Percentiles rank a stretch among this genome's conserved stretches.
phyloP scores from a whole-genome alignment of 2,888 invertebrate species.

The Philonicus albiceps region DNA sequence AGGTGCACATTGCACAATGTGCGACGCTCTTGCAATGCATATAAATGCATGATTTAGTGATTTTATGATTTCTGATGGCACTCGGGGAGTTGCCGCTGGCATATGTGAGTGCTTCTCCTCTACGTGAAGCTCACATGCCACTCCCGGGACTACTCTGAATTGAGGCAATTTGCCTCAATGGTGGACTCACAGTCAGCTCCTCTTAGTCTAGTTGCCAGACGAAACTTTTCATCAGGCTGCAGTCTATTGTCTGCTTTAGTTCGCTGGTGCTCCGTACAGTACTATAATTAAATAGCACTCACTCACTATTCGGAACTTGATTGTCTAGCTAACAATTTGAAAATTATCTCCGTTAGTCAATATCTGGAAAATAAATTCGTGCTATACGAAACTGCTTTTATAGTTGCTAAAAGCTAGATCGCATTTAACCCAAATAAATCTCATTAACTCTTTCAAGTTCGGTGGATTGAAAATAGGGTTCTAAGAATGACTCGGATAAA shows the following conservation, averaged over 20 bases:
- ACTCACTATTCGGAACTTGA: too few species aligned
- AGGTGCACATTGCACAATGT: neutral
- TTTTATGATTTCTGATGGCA: neutral
- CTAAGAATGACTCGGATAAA: too few species aligned
- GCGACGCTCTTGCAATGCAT: neutral
- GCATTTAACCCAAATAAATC: too few species aligned
- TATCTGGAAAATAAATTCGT: too few species aligned
- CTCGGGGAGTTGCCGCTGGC: neutral
- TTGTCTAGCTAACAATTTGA: too few species aligned
- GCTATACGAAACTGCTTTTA: too few species aligned
- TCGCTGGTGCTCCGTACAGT: too few species aligned
- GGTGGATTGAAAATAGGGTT: too few species aligned
- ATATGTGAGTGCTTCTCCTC: neutral
- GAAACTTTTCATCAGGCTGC: neutral
- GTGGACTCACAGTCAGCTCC: neutral
- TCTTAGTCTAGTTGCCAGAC: neutral
- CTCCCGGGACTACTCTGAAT: neutral
- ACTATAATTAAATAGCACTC: too few species aligned
- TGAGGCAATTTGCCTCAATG: neutral
- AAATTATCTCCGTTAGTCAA: too few species aligned
- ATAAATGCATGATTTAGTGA: neutral
- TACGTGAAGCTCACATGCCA: neutral
- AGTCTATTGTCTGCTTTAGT: neutral
- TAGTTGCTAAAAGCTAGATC: too few species aligned
- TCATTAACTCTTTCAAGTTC: too few species aligned